A percentile compares a stretch with the other conserved stretches of the same genome.
Conservation (phyloP, 1,140 invertebrate species). For the Neoseiulus cucumeris region DNA sequence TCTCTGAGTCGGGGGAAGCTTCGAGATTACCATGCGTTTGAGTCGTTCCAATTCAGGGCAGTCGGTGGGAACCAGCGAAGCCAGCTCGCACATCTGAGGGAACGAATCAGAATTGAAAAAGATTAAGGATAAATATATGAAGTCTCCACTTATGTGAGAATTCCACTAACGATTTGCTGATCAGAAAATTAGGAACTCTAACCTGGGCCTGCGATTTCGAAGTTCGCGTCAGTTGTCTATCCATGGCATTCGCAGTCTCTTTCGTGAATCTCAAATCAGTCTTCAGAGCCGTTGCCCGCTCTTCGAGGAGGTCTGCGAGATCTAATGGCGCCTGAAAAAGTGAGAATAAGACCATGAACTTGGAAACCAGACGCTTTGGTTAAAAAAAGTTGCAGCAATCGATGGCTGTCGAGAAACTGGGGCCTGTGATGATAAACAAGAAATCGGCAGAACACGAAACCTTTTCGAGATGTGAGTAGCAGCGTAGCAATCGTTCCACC, state of each 20-base stretch:
- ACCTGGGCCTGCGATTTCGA: conserved; percentile 1
- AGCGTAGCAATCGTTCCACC: conserved; percentile 44
- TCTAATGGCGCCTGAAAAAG: not conserved
- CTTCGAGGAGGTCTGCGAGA: not conserved
- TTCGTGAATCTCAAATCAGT: not conserved
- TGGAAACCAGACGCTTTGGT: no score
- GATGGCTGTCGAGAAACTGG: no score
- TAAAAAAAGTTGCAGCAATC: no score
- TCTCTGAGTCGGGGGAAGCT: not conserved
- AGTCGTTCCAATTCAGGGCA: not conserved
- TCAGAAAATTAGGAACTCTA: not conserved
- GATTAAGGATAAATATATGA: no score
- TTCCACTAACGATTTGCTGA: no score
- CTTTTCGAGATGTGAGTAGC: conserved; percentile 33
- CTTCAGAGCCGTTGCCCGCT: not conserved
- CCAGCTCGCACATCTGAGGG: not conserved
- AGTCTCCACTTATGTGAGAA: no score
- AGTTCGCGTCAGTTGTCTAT: not conserved
- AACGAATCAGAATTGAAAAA: not conserved
- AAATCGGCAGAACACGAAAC: no score
- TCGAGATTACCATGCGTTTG: not conserved
- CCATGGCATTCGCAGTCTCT: not conserved
- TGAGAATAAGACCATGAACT: not conserved
- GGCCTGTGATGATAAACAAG: no score
- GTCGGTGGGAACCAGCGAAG: not conserved